phyloP scores from a whole-genome alignment of 92 coral and sea anemone species.

The Bergia puertoricense region DNA sequence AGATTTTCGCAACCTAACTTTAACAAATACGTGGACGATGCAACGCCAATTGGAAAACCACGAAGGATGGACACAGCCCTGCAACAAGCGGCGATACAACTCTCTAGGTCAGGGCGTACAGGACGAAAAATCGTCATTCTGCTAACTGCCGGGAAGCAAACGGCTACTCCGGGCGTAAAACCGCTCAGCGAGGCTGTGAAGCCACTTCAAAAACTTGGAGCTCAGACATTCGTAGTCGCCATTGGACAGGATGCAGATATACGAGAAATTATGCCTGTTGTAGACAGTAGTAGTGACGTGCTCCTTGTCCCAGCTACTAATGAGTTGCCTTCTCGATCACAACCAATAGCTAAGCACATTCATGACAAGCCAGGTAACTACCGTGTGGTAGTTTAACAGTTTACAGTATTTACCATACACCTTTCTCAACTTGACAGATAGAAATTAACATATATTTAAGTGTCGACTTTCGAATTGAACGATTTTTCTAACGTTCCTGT shows the following conservation, averaged over 20 bases:
- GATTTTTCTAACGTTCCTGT: too few relatives aligned
- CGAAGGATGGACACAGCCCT: constrained; percentile 20
- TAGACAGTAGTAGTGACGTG: constrained; percentile 61
- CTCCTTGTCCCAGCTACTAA: constrained; percentile 42
- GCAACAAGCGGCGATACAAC: constrained; percentile 8
- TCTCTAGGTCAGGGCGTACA: constrained; percentile 33
- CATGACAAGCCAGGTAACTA: constrained; percentile 32
- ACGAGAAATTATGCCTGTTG: constrained; percentile 53
- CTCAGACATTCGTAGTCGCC: constrained; percentile 65
- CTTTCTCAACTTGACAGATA: too few relatives aligned
- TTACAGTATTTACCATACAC: too few relatives aligned
- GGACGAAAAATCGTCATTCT: constrained; percentile 56
- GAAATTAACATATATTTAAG: too few relatives aligned
- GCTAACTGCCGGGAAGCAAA: constrained; percentile 54
- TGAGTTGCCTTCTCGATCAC: constrained; percentile 23
- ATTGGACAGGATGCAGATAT: constrained; percentile 60
- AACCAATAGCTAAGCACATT: constrained; percentile 32
- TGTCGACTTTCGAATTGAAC: too few relatives aligned
- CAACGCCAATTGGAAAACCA: constrained; percentile 51
- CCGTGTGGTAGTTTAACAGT: too few relatives aligned
- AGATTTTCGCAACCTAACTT: constrained; percentile 51
- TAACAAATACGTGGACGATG: constrained; percentile 46
- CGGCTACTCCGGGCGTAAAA: constrained; percentile 24
- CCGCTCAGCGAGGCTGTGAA: constrained; percentile 56
- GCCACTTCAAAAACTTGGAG: constrained; percentile 64